Evolutionary conservation across 2,113 vertebrate genomes (phyloP).

Genomic region (Oryzias javanicus): DNA sequence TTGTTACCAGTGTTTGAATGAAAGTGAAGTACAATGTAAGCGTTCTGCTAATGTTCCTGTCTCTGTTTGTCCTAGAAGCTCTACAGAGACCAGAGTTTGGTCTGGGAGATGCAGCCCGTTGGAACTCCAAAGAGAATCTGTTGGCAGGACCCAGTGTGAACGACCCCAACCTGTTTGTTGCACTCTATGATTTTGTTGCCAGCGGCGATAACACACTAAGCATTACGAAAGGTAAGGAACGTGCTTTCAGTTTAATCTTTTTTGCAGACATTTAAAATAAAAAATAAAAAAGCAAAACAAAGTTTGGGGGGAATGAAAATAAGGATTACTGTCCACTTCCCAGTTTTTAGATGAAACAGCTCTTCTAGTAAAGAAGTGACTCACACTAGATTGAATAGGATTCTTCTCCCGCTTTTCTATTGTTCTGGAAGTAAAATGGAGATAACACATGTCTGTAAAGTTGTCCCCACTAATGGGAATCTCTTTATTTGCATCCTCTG

Average conservation of each 20-base stretch:
- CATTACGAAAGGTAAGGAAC: conserved; percentile 96
- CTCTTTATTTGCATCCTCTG: conserved; percentile 38
- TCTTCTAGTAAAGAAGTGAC: too few relatives aligned
- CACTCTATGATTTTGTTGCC: conserved; percentile 98
- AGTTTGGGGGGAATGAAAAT: not conserved
- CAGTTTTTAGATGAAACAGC: too few relatives aligned
- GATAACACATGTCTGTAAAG: not conserved
- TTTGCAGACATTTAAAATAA: not conserved
- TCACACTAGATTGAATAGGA: too few relatives aligned
- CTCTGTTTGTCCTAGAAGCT: conserved; percentile 79
- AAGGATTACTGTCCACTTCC: not conserved
- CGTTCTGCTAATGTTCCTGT: not conserved
- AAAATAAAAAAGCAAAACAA: not conserved
- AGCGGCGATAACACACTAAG: conserved; percentile 98
- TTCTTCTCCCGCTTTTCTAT: too few relatives aligned
- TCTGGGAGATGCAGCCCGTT: conserved; percentile 93
- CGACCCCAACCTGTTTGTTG: conserved; percentile 97
- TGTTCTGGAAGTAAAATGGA: not conserved
- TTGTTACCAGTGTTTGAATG: conserved; percentile 7
- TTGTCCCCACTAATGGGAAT: conserved; percentile 36
- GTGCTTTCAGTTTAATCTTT: too few relatives aligned
- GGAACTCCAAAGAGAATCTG: conserved; percentile 99
- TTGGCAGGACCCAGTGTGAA: conserved; percentile 95
- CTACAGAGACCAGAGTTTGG: conserved; percentile 96
- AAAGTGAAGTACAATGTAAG: not conserved